phyloP scores from a whole-genome alignment of 2,888 invertebrate species.

The Drosophila tanythrix region DNA sequence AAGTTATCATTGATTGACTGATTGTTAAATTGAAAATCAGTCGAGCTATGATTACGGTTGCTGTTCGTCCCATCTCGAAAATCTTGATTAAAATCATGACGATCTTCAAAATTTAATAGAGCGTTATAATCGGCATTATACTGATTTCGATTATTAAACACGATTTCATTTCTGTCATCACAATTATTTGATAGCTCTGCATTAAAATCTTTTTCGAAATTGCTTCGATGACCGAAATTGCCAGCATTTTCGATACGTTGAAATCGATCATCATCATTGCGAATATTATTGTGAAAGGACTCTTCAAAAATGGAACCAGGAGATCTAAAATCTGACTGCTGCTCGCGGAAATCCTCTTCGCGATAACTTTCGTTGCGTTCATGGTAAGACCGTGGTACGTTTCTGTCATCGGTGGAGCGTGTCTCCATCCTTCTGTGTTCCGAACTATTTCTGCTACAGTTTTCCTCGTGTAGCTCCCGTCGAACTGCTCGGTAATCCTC shows the following conservation, averaged over 20 bases:
- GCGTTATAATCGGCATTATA: constrained; percentile 20
- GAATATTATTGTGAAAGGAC: background rate
- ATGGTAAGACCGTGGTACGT: background rate
- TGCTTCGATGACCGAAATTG: background rate
- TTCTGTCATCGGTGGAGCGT: background rate
- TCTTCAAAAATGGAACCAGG: background rate
- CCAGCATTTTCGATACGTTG: background rate
- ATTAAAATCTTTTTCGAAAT: constrained; percentile 5
- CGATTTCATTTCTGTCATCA: background rate
- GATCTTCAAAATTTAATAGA: constrained; percentile 1
- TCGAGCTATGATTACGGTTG: background rate
- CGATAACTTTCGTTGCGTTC: background rate
- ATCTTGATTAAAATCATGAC: constrained; percentile 6
- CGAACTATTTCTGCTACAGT: background rate
- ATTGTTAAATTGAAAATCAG: background rate
- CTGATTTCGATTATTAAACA: constrained; percentile 6
- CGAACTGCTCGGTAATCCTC: background rate
- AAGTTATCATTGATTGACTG: background rate
- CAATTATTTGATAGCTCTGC: background rate
- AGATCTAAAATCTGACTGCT: constrained; percentile 1
- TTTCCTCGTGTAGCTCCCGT: background rate
- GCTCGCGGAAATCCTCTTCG: background rate
- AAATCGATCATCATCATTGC: background rate
- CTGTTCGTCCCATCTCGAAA: background rate
- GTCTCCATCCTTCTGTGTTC: background rate